Base-by-base conservation (phyloP, 1,140 invertebrate species). In the Hetaerina americana region DNA sequence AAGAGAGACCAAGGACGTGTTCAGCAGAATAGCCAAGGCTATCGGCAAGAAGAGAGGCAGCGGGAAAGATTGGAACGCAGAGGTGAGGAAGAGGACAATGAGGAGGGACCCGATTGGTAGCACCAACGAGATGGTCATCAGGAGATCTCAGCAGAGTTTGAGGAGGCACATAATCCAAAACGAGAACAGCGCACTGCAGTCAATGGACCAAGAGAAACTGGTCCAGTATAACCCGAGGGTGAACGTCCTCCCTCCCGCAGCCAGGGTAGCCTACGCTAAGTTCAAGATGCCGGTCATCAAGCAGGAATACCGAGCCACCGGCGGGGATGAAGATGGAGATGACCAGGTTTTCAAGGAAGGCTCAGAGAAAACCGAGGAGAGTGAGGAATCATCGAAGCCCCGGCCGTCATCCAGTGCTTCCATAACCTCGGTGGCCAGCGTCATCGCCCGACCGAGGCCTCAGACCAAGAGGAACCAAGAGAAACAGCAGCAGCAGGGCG, bases 1-100 rank as follows among this genome's bases (percentile, higher is more conserved):
- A 66, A 73, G 76, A 5, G 86, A 87, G 28, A 85, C 89, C 0
- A 89, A 89, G 73, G 91, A 93, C 77, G 88, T 94, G 0, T 93
- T 94, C 79, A 87, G 87, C 74, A 90, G 92, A 76, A 87, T 95
- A 66, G 88, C 87, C 0, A 88, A 87, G 76, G 91, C 89, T 1
- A 91, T 94, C 70, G 90, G 89, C 0, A 83, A 85, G 69, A 84
- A 67, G n/a, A 68, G 71, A 28, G 72, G 70, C 66, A 86, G 83
- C 72, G 87, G 86, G 75, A 90, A 89, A 74, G 91, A 95, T 74
- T 95, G 93, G 93, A 95, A 94, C 78, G 88, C 88, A 1, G 80
- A 91, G 71, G 92, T 93, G 0, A 82, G 90, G 6, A 86, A 88
- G 74, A 91, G 87, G 73, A 91, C 89, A 0, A 76, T 86, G 0